These are phyloP conservation scores for Atlantisia rogersi DNA, from an alignment of 2,113 vertebrate genomes.

Conservation along the genomic window DNA sequence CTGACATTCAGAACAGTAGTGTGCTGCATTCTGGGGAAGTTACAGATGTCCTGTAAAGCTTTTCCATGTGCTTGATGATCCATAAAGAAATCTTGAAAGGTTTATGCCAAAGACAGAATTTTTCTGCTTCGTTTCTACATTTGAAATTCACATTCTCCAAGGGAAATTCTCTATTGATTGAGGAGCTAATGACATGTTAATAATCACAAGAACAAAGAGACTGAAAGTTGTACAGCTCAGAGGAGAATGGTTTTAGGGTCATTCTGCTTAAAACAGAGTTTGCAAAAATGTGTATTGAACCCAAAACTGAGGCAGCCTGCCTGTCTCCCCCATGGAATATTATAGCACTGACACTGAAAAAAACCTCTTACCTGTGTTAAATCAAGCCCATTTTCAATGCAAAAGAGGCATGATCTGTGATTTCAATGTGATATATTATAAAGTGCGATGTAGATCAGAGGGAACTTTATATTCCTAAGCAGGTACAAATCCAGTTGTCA, in stretches of 20 bases:
- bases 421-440: not conserved
- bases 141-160: not conserved
- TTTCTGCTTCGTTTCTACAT: not conserved
- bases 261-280: not conserved
- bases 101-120: not conserved
- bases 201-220: not conserved
- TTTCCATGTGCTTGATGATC: not conserved
- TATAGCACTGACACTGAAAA: not conserved
- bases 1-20: not conserved
- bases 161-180: not conserved
- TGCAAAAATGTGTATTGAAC: not conserved
- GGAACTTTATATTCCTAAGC: not conserved
- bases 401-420: not conserved
- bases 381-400: not conserved
- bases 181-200: not conserved
- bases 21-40: not conserved
- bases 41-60: not conserved
- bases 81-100: not conserved
- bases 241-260: not conserved
- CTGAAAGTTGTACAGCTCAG: not conserved
- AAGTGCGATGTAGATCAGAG: not conserved
- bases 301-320: not conserved
- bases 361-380: not conserved
- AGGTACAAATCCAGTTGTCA: not conserved
- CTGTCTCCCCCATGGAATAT: not conserved